These are phyloP conservation scores for Cybosia mesomella DNA, from an alignment of 2,888 invertebrate genomes.

Conservation along the genomic window DNA sequence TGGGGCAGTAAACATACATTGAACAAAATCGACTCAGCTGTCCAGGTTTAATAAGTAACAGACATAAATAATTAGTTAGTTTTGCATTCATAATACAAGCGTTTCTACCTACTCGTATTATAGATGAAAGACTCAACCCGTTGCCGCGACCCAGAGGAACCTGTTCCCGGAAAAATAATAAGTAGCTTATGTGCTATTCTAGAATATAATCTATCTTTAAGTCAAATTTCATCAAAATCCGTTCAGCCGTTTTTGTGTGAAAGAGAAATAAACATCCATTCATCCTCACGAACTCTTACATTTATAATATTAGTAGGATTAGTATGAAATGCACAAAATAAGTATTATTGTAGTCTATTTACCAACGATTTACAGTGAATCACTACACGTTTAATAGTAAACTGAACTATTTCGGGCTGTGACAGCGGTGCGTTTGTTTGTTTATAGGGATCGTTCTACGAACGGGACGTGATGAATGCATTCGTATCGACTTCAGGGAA, in stretches of 20 bases:
- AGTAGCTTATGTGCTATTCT: too few species aligned
- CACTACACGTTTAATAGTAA: constrained; percentile 24
- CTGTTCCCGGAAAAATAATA: too few species aligned
- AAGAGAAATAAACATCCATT: not conserved
- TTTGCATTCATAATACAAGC: too few species aligned
- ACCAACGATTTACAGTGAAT: not conserved
- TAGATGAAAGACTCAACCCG: too few species aligned
- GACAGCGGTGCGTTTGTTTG: constrained; percentile 37
- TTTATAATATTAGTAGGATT: not conserved
- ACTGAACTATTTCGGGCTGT: constrained; percentile 44
- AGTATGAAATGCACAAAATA: not conserved
- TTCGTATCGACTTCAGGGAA: constrained; percentile 42
- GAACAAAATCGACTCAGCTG: too few species aligned
- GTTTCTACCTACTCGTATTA: too few species aligned
- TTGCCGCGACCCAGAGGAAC: too few species aligned
- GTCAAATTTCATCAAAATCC: not conserved
- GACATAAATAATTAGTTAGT: too few species aligned
- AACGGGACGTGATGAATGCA: constrained; percentile 23
- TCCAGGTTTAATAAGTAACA: too few species aligned
- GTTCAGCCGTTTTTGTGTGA: not conserved
- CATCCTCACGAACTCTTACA: not conserved
- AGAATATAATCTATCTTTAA: too few species aligned
- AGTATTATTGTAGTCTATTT: not conserved
- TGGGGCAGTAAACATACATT: too few species aligned
- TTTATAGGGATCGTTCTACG: constrained; percentile 42